Conservation (phyloP, 2,797 vertebrate species). For the Sarcophilus harrisii region DNA sequence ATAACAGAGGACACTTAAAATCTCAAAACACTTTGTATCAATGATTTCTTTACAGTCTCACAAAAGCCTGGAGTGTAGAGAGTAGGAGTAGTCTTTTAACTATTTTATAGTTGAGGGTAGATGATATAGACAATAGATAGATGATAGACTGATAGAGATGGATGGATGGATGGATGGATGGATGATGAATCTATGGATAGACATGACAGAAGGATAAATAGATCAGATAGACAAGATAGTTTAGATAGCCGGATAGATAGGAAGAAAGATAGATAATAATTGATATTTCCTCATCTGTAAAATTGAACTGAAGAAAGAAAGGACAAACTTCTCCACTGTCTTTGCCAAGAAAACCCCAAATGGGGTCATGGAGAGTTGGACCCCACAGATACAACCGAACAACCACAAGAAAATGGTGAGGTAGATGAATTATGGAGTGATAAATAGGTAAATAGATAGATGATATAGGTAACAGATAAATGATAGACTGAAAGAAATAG, state of each 20-base stretch:
- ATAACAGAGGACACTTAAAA: neutral
- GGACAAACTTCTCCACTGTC: neutral
- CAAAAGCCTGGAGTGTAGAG: neutral
- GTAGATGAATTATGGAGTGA: neutral
- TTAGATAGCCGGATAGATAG: no score
- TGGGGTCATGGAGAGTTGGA: neutral
- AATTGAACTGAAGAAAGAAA: neutral
- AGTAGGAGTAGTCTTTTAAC: neutral
- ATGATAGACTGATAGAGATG: neutral
- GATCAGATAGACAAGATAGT: neutral
- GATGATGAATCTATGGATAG: neutral
- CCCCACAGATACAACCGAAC: neutral
- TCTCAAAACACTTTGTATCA: neutral
- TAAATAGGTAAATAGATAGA: neutral
- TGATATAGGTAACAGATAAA: no score
- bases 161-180: no score
- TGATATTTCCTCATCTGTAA: neutral
- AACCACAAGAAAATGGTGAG: neutral
- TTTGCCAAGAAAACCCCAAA: neutral
- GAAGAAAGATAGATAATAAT: neutral
- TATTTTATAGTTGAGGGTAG: neutral
- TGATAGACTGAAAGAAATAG: neutral
- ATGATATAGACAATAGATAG: neutral
- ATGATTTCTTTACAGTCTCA: neutral
- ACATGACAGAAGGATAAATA: neutral